Conservation (phyloP, 2,797 vertebrate species). For the Neoniphon sammara region DNA sequence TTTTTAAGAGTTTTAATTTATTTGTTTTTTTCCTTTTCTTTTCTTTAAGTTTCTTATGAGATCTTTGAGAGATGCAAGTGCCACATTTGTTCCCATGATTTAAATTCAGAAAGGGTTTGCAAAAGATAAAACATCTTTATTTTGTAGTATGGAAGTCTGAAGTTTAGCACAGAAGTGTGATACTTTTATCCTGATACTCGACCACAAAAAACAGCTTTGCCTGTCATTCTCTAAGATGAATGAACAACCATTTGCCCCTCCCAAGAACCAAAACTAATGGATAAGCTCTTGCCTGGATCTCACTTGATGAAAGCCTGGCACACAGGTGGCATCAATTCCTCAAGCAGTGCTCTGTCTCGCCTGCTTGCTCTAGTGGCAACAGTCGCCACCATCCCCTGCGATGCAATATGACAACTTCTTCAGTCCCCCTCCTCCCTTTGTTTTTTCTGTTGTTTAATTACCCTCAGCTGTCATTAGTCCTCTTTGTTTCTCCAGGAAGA, state of each 20-base stretch:
- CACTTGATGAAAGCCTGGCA: slow-evolving; percentile 54
- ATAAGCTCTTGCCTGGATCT: slow-evolving; percentile 41
- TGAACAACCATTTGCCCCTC: slow-evolving; percentile 37
- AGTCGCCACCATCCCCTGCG: slow-evolving; percentile 59
- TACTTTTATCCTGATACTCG: not conserved
- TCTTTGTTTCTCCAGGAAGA: slow-evolving; percentile 76
- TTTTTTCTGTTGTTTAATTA: slow-evolving; percentile 83
- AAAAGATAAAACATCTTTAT: not conserved
- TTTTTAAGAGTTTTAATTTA: not conserved
- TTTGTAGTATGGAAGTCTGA: not conserved
- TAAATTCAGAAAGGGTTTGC: no score
- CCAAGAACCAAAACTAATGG: slow-evolving; percentile 31
- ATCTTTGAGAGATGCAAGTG: not conserved
- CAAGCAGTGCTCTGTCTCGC: slow-evolving; percentile 57
- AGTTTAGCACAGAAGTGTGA: not conserved
- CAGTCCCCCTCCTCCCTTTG: slow-evolving; percentile 69
- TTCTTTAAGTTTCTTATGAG: no score
- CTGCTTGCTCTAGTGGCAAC: slow-evolving; percentile 65
- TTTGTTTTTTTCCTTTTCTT: not conserved
- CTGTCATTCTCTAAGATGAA: slow-evolving; percentile 24
- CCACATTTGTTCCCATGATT: no score
- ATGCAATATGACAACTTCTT: slow-evolving; percentile 78
- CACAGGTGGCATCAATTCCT: slow-evolving; percentile 67
- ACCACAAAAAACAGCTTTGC: slow-evolving; percentile 4
- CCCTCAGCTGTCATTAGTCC: slow-evolving; percentile 82